Conservation (phyloP, 1,140 invertebrate genomes). For the Drosophila tropicalis region DNA sequence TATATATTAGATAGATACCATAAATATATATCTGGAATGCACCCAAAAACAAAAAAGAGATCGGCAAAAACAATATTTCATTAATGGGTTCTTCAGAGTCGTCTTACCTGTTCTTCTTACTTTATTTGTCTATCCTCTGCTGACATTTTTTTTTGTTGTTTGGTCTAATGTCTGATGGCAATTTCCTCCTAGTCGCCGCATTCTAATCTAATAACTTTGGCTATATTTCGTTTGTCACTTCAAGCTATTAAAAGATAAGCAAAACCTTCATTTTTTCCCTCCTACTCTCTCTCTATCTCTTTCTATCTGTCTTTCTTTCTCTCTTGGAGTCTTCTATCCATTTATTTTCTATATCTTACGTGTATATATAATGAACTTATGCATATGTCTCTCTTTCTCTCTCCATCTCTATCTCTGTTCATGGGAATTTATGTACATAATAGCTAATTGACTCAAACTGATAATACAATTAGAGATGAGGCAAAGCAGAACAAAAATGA, state of each 20-base stretch:
- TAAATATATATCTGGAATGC: too few relatives aligned
- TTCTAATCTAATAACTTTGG: slow-evolving; percentile 66
- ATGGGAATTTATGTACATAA: slow-evolving; percentile 36
- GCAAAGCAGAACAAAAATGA: slow-evolving; percentile 19
- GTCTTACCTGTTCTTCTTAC: not conserved
- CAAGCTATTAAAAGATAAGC: slow-evolving; percentile 54
- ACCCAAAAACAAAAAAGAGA: too few relatives aligned
- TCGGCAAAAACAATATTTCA: too few relatives aligned
- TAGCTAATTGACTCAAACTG: slow-evolving; percentile 66
- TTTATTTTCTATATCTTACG: not conserved
- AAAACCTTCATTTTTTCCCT: not conserved
- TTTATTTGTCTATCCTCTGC: slow-evolving; percentile 25
- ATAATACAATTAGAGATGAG: slow-evolving; percentile 71
- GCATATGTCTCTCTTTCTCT: not conserved
- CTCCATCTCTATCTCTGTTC: too few relatives aligned
- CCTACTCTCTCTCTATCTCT: not conserved
- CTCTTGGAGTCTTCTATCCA: not conserved
- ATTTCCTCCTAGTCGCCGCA: slow-evolving; percentile 36
- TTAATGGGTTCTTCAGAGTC: not conserved
- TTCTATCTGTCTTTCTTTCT: not conserved
- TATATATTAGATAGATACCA: not conserved
- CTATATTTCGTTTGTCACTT: slow-evolving; percentile 35
- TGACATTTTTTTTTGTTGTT: slow-evolving; percentile 1
- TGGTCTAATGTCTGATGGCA: not conserved
- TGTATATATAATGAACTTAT: slow-evolving; percentile 6